Evolutionary conservation across 1,140 invertebrate genomes (phyloP).

Genomic region (Vollenhovia emeryi): DNA sequence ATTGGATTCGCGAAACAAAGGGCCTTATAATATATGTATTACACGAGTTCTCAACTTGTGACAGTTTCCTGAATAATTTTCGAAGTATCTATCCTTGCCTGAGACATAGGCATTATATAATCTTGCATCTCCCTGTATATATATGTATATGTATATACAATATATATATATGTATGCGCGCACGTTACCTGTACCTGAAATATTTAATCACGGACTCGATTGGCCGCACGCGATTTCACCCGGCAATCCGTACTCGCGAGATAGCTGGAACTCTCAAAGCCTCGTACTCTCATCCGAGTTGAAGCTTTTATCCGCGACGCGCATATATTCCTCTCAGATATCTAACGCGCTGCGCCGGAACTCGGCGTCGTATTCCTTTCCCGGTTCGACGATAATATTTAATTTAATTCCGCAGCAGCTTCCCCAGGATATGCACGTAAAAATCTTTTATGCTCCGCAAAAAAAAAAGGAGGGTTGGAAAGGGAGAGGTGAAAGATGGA

Average conservation of each 20-base stretch:
- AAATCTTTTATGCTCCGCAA: conserved; percentile 44
- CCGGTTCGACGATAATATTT: conserved; percentile 52
- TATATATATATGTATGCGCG: not conserved
- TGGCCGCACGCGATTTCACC: conserved; percentile 45
- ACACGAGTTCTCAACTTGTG: conserved; percentile 58
- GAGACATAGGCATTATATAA: conserved; percentile 40
- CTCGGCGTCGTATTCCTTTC: conserved; percentile 29
- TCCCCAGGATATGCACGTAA: conserved; percentile 6
- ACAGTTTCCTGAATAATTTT: conserved; percentile 61
- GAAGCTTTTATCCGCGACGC: conserved; percentile 48
- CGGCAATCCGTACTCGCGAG: conserved; percentile 26
- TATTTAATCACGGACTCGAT: conserved; percentile 52
- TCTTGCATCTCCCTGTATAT: conserved; percentile 6
- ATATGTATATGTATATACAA: not conserved
- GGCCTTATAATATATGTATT: conserved; percentile 60
- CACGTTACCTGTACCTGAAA: conserved; percentile 4
- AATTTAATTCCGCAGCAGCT: conserved; percentile 34
- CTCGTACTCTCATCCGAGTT: conserved; percentile 43
- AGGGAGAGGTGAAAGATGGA: not conserved
- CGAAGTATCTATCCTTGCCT: conserved; percentile 49
- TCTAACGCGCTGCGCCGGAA: conserved; percentile 21
- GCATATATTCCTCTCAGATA: conserved; percentile 23
- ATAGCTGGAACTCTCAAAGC: conserved; percentile 45
- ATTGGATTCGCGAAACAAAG: conserved; percentile 59
- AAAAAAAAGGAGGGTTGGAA: not conserved